Conservation (phyloP, 2,113 vertebrate species). For the Petrocephalus zakoni region DNA sequence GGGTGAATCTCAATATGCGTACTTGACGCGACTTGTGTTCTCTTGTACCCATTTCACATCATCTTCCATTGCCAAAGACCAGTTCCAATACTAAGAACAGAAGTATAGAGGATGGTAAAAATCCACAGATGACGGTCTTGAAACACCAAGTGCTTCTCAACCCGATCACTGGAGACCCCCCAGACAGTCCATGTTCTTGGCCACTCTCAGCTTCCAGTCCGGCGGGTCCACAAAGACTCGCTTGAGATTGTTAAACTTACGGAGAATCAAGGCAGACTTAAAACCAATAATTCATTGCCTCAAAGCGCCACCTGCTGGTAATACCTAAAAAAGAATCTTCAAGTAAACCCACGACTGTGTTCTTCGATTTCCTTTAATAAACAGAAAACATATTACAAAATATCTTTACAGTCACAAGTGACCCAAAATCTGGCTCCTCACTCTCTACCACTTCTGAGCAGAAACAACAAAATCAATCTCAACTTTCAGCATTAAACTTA, state of each 20-base stretch:
- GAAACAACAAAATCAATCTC: slow-evolving; percentile 55
- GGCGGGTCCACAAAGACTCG: background rate
- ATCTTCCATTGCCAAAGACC: too few relatives aligned
- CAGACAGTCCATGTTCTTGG: background rate
- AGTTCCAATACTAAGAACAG: too few relatives aligned
- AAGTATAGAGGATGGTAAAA: too few relatives aligned
- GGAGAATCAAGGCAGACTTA: background rate
- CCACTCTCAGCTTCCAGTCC: background rate
- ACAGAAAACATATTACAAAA: slow-evolving; percentile 84
- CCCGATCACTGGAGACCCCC: background rate
- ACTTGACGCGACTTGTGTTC: too few relatives aligned
- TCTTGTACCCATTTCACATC: too few relatives aligned
- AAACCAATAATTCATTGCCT: background rate
- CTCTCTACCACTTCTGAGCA: slow-evolving; percentile 33
- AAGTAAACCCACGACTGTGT: slow-evolving; percentile 45
- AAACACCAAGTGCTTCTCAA: background rate
- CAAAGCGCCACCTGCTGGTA: slow-evolving; percentile 14
- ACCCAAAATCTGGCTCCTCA: slow-evolving; percentile 42
- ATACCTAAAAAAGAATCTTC: background rate
- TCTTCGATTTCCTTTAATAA: slow-evolving; percentile 83
- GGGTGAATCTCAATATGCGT: too few relatives aligned
- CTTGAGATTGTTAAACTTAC: background rate
- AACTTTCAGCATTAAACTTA: slow-evolving; percentile 36
- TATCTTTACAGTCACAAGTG: slow-evolving; percentile 78
- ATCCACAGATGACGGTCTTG: too few relatives aligned